These are phyloP conservation scores for Ariolimax columbianus DNA, from an alignment of 2,888 invertebrate species.

Conservation along the genomic window DNA sequence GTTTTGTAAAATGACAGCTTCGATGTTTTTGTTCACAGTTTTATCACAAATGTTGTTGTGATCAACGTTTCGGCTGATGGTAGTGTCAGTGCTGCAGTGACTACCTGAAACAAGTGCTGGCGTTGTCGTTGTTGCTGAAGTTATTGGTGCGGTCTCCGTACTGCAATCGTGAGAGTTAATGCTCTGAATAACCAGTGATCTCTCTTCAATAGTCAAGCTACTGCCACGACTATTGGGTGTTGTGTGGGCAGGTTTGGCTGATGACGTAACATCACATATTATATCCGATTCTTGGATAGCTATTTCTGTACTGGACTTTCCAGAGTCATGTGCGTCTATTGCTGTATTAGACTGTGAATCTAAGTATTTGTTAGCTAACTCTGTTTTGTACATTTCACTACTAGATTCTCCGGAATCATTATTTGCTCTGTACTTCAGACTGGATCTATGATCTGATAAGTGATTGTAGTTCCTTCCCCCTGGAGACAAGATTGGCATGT, in stretches of 20 bases:
- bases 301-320: background rate
- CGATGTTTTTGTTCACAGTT: background rate
- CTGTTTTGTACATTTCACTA: no score
- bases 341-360: background rate
- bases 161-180: constrained; percentile 11
- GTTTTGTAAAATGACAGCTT: background rate
- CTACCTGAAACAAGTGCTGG: background rate
- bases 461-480: no score
- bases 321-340: background rate
- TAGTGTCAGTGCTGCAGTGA: background rate
- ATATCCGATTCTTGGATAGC: no score
- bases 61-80: background rate
- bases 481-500: background rate
- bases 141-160: constrained; percentile 9
- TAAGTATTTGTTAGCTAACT: no score
- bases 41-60: background rate
- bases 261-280: no score
- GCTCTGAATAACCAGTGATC: constrained; percentile 30
- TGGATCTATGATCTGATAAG: no score
- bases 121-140: background rate
- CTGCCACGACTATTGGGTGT: background rate
- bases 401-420: no score
- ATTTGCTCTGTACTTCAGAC: no score
- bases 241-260: background rate
- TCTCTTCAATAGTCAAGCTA: constrained; percentile 38